These are phyloP conservation scores for Rhopalosiphum nymphaeae DNA, from an alignment of 2,888 invertebrate species.

Conservation along the genomic window DNA sequence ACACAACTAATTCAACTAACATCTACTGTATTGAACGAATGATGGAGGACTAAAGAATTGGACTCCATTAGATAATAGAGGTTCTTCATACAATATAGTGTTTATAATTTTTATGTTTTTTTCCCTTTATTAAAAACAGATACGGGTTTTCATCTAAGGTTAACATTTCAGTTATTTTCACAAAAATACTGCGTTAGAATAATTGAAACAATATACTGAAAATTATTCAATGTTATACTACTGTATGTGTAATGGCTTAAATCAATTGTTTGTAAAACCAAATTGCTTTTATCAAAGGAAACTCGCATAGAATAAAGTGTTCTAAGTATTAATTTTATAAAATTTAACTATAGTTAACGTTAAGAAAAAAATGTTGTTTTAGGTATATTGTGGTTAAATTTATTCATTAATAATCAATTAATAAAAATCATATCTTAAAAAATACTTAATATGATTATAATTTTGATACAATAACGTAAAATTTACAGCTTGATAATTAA, in stretches of 20 bases:
- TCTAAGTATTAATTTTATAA: neutral
- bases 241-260: neutral
- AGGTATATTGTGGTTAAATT: neutral
- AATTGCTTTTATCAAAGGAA: neutral
- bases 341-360: neutral
- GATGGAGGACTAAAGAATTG: constrained; percentile 77
- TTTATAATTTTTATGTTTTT: neutral
- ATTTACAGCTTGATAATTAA: neutral
- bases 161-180: neutral
- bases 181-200: neutral
- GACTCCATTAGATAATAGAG: no score
- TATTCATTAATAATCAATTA: neutral
- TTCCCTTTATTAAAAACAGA: neutral
- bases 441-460: neutral
- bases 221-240: neutral
- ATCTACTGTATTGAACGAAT: constrained; percentile 74
- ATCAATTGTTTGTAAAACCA: neutral
- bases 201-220: neutral
- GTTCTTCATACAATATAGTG: constrained; percentile 77
- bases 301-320: neutral
- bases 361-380: neutral
- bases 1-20: neutral
- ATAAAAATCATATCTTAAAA: neutral
- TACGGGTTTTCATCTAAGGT: neutral
- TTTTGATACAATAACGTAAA: neutral